These are phyloP conservation scores for Xestia ashworthii DNA, from an alignment of 2,888 invertebrate genomes.

Conservation along the genomic window DNA sequence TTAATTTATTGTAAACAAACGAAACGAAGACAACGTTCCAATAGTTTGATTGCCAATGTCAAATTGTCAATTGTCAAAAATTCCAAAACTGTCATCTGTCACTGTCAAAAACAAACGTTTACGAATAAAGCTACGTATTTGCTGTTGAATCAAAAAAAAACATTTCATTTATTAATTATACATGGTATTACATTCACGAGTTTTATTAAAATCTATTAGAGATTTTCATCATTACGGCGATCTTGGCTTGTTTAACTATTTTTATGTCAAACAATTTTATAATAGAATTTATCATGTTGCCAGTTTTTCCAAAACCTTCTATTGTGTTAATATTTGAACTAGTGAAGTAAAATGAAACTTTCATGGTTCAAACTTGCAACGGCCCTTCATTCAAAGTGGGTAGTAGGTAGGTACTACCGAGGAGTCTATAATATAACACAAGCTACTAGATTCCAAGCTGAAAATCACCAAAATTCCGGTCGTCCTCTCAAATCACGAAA, in stretches of 20 bases:
- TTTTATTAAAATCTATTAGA: neutral
- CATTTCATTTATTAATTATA: neutral
- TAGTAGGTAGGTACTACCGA: neutral
- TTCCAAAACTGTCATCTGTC: neutral
- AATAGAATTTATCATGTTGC: neutral
- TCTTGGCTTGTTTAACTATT: neutral
- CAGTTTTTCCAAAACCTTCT: neutral
- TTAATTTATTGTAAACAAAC: constrained; percentile 21
- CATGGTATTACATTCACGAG: neutral
- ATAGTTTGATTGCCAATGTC: neutral
- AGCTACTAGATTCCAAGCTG: neutral
- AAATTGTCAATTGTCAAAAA: no score
- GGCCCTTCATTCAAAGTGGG: neutral
- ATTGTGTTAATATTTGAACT: neutral
- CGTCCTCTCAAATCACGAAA: neutral
- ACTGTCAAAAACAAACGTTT: constrained; percentile 1
- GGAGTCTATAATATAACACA: neutral
- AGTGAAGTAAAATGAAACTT: neutral
- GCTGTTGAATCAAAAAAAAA: neutral
- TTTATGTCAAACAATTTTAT: neutral
- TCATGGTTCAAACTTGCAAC: neutral
- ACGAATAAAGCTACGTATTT: constrained; percentile 4
- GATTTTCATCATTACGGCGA: neutral
- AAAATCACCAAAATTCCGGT: neutral
- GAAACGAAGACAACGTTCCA: neutral